Conservation (phyloP, 2,797 vertebrate genomes). For the Epinephelus coioides region DNA sequence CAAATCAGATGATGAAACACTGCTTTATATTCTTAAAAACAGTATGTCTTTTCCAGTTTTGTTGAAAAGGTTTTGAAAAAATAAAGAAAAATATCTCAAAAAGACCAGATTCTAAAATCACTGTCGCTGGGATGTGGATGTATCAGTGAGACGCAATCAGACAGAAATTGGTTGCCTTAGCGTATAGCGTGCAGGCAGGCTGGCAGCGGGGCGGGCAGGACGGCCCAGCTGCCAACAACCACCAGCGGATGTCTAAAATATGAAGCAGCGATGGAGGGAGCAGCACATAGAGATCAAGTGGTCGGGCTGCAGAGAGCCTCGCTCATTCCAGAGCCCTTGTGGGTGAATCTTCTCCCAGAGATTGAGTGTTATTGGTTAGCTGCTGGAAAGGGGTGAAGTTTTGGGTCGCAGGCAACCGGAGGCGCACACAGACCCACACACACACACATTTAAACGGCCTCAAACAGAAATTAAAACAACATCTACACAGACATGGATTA, state of each 20-base stretch:
- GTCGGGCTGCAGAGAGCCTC: conserved; percentile 51
- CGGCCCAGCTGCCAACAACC: conserved; percentile 48
- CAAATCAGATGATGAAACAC: conserved; percentile 38
- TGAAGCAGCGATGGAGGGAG: conserved; percentile 50
- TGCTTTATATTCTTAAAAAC: conserved; percentile 37
- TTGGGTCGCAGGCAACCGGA: conserved; percentile 59
- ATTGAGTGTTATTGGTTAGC: conserved; percentile 66
- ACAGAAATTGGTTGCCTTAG: conserved; percentile 39
- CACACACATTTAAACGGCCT: conserved; percentile 21
- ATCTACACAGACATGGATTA: conserved; percentile 56
- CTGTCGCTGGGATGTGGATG: not conserved
- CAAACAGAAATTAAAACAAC: conserved; percentile 61
- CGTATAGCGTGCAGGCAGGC: conserved; percentile 26
- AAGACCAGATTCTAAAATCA: not conserved
- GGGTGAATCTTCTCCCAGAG: conserved; percentile 64
- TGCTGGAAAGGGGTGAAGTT: conserved; percentile 67
- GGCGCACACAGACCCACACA: conserved; percentile 37
- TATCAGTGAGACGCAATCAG: conserved; percentile 43
- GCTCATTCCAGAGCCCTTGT: conserved; percentile 67
- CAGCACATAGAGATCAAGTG: conserved; percentile 66
- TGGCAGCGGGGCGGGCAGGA: conserved; percentile 32
- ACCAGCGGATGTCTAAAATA: conserved; percentile 54
- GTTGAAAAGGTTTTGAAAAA: conserved; percentile 26
- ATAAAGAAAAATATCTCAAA: not conserved
- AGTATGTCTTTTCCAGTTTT: conserved; percentile 20